Evolutionary conservation across 2,888 invertebrate species (phyloP).

Genomic region (Eupithecia abbreviata): DNA sequence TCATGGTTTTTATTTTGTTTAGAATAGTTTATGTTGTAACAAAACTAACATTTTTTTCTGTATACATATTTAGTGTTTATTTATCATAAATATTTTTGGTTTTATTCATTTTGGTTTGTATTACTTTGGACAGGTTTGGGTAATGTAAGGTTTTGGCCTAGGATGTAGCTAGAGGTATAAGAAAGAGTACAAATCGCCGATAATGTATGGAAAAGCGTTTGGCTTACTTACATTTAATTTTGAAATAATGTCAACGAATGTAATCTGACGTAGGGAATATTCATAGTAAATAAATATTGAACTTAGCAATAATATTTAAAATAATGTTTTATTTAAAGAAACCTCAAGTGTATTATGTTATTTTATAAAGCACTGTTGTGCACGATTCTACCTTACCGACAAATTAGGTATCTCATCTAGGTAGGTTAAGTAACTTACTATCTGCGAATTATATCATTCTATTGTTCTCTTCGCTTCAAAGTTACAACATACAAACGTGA

Average conservation of each 20-base stretch:
- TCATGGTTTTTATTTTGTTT: conserved; percentile 71
- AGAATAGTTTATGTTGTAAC: conserved; percentile 74
- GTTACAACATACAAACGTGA: background rate
- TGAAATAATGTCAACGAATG: conserved; percentile 84
- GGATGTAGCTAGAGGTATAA: conserved; percentile 83
- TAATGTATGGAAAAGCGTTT: conserved; percentile 77
- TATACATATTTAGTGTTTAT: conserved; percentile 65
- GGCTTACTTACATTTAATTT: conserved; percentile 82
- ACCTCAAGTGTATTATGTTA: background rate
- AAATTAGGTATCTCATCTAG: background rate
- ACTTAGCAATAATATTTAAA: conserved; percentile 83
- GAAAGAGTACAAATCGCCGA: conserved; percentile 83
- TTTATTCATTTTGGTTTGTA: conserved; percentile 69
- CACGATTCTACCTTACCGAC: background rate
- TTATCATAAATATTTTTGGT: conserved; percentile 65
- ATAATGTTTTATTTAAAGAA: conserved; percentile 66
- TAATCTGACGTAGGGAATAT: conserved; percentile 84
- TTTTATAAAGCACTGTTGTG: background rate
- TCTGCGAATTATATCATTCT: background rate
- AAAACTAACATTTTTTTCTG: conserved; percentile 67
- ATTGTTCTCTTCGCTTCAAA: background rate
- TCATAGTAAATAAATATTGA: conserved; percentile 84
- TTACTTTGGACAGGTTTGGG: conserved; percentile 83
- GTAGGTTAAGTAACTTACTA: background rate
- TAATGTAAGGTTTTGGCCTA: conserved; percentile 84